These are phyloP conservation scores for Pocillopora meandrina DNA, from an alignment of 92 coral and sea anemone genomes.

Conservation along the genomic window DNA sequence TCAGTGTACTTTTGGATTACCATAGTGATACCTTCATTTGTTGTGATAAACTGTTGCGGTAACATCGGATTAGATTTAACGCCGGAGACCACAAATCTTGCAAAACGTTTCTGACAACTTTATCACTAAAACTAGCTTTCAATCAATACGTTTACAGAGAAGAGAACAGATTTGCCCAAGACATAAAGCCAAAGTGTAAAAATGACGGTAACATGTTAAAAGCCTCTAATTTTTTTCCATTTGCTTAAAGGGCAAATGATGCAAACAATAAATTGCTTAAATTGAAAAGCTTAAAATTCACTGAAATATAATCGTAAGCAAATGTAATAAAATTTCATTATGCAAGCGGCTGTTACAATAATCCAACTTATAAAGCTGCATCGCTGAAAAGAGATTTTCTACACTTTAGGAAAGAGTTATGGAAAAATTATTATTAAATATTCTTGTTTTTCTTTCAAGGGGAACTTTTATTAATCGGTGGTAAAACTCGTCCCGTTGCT, in stretches of 20 bases:
- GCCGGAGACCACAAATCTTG: too few relatives aligned
- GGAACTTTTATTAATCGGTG: background rate
- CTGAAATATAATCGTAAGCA: background rate
- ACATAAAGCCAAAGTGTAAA: too few relatives aligned
- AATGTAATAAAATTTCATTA: background rate
- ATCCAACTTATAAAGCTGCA: background rate
- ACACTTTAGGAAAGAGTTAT: background rate
- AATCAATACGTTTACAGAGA: too few relatives aligned
- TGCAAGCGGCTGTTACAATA: background rate
- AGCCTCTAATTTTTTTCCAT: background rate
- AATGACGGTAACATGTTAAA: background rate
- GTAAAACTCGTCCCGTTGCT: background rate
- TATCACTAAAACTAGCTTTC: too few relatives aligned
- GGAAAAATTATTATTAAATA: background rate
- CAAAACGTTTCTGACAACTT: too few relatives aligned
- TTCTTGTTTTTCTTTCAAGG: background rate
- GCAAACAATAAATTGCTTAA: background rate
- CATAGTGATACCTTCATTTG: too few relatives aligned
- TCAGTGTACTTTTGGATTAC: too few relatives aligned
- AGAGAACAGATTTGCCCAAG: too few relatives aligned
- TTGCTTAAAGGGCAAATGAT: background rate
- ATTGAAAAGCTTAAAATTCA: slow-evolving; percentile 26
- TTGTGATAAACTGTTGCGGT: too few relatives aligned
- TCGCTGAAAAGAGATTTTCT: background rate
- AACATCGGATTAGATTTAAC: too few relatives aligned